Evolutionary conservation across 2,797 vertebrate species (phyloP).

Genomic region (Danio jaintianensis): DNA sequence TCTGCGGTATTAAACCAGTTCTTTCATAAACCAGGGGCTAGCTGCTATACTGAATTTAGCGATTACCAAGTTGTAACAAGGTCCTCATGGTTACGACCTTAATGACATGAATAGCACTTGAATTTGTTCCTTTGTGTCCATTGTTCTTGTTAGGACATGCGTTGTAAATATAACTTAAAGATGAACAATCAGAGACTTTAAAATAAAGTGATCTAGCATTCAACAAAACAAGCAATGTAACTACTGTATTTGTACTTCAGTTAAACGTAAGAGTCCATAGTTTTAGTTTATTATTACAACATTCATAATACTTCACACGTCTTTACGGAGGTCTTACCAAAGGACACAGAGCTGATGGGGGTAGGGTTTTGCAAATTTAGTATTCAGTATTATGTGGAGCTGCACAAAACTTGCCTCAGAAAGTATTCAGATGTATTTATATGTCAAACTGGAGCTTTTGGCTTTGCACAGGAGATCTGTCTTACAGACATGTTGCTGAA

Average conservation of each 20-base stretch:
- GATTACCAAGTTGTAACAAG: constrained; percentile 57
- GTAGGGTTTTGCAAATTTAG: neutral
- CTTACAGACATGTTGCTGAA: constrained; percentile 23
- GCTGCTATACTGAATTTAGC: constrained; percentile 47
- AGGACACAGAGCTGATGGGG: neutral
- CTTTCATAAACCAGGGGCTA: constrained; percentile 52
- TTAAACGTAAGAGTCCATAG: constrained; percentile 58
- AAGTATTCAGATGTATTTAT: constrained; percentile 29
- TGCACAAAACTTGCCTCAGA: neutral
- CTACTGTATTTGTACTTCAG: constrained; percentile 72
- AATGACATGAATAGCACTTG: constrained; percentile 69
- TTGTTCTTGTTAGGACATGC: constrained; percentile 62
- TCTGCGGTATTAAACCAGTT: constrained; percentile 42
- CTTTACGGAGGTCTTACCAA: constrained; percentile 19
- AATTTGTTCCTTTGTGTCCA: constrained; percentile 52
- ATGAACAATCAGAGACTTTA: constrained; percentile 66
- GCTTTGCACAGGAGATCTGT: constrained; percentile 31
- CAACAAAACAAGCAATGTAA: constrained; percentile 67
- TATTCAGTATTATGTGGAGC: constrained; percentile 28
- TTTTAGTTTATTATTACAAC: constrained; percentile 29
- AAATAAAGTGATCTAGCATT: constrained; percentile 58
- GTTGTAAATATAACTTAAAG: constrained; percentile 73
- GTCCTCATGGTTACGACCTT: constrained; percentile 51
- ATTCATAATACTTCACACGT: constrained; percentile 48
- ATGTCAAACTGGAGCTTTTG: constrained; percentile 44